A percentile compares a stretch with the other conserved stretches of the same genome.
Conservation (phyloP, 2,797 vertebrate genomes). For the Gobionotothen gibberifrons region DNA sequence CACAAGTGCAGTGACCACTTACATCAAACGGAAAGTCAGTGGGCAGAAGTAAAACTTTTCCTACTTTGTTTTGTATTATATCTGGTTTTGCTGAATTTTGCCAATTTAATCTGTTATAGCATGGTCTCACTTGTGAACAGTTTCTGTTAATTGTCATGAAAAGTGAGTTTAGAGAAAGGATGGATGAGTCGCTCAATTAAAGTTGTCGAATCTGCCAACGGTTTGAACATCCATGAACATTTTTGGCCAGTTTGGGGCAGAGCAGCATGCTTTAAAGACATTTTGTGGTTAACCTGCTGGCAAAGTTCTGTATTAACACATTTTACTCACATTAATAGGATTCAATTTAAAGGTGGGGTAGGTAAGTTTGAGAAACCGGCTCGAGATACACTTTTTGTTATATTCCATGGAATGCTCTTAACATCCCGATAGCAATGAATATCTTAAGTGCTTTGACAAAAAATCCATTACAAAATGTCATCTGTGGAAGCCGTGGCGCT, state of each 20-base stretch:
- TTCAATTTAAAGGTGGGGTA: no score
- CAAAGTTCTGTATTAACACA: neutral
- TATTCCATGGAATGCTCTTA: no score
- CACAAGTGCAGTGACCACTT: slow-evolving; percentile 6
- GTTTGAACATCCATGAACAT: neutral
- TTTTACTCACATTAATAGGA: neutral
- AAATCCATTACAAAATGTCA: no score
- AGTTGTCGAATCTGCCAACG: neutral
- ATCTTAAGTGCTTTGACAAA: no score
- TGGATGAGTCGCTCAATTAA: neutral
- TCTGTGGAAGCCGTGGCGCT: no score
- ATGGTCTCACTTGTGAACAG: neutral
- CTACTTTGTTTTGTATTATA: neutral
- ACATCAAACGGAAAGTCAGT: slow-evolving; percentile 37
- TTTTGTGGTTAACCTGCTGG: neutral
- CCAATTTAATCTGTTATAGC: neutral
- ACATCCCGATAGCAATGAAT: no score
- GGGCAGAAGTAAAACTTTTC: slow-evolving; percentile 15
- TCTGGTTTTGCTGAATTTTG: neutral
- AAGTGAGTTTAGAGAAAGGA: neutral
- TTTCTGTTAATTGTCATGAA: neutral
- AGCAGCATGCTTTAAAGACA: neutral
- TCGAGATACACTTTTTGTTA: no score
- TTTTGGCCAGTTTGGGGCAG: neutral
- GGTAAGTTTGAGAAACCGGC: no score